Base-by-base conservation (phyloP, 2,797 vertebrate species). In the Pseudopleuronectes americanus region DNA sequence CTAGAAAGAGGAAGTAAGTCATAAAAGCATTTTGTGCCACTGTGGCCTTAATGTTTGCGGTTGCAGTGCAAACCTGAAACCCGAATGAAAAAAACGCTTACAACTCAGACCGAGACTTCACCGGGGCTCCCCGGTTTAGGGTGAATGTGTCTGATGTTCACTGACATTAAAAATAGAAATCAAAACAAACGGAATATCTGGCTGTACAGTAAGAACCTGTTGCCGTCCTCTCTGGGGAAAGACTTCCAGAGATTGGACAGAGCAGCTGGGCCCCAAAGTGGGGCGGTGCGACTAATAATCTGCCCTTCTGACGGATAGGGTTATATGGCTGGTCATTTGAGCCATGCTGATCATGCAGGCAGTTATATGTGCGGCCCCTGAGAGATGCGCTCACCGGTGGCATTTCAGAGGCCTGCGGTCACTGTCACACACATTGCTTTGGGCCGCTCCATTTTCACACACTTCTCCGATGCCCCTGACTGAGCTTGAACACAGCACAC, bases 281-380 rank as follows among this genome's bases (percentile, higher is more conserved):
- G 85, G 85, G 80, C 57, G 0, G 54, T 57, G 74, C 77, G 64
- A 65, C 83, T 88, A 86, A 90, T 90, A 87, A 92, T 85, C 54
- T 65, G 71, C 54, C 76, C 80, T 63, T 70, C 76, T 89, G 87
- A 92, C 89, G 88, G 88, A 91, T 83, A 89, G 83, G 72, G 74
- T 87, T 82, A 62, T 84, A 79, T 82, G 80, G 71, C 84, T 82
- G 92, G 92, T 91, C 89, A 94, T 85, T 64, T 76, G 87, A 90
- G 69, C 84, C 86, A 48, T 91, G 91, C 91, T 93, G 92, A 93
- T 87, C 80, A 71, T 74, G 89, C 89, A 90, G 72, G 76, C 83
- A 70, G 63, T 79, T 79, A 70, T 87, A 80, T 86, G 43, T 87
- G 84, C 74, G 8, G 71, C 79, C 67, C 56, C 43, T n/a, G 28